Evolutionary conservation across 2,888 invertebrate species (phyloP), one percentile per base, ranked within the genome.

Genomic region (Hirtodrosophila trivittata): DNA sequence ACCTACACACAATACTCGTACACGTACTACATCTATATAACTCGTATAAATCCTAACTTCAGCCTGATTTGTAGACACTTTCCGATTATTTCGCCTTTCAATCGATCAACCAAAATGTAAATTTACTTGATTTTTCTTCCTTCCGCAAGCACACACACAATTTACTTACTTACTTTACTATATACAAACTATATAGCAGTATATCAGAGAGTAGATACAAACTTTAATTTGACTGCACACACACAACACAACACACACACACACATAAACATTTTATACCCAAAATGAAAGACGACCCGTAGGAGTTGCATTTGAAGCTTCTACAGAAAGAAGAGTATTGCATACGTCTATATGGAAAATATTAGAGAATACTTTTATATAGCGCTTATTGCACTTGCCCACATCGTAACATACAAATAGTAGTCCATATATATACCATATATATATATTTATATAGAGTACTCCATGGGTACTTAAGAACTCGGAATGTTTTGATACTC

Each of bases 251-350:
- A n/a, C n/a, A 42, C 10, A 52, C n/a, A 51, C 12, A 56, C n/a
- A 55, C 30, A 64, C 21, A 30, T 37, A 10, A 32, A 12, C 7
- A 14, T 3, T 2, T 35, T 2, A 35, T 21, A 46, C 8, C 21
- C n/a, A 50, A n/a, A 45, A 28, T 28, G 28, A n/a, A 64, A 64
- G 50, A 65, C 55, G 21, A 9, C 39, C 18, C 25, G 4, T 8
- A 33, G 58, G n/a, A n/a, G n/a, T n/a, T n/a, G n/a, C 51, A 68
- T 58, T 69, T 14, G 45, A 77, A 87, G 62, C 82, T 85, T 87
- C 78, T 51, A 75, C 68, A 74, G 52, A 87, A 65, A 51, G 72
- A 78, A 78, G 47, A 55, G 71, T 57, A 13, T 25, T 52, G 71
- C 71, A 66, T 57, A 35, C 47, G 28, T 41, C 28, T 59, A 12